These are phyloP conservation scores for Lysandra bellargus DNA, from an alignment of 2,888 invertebrate species.

Conservation along the genomic window DNA sequence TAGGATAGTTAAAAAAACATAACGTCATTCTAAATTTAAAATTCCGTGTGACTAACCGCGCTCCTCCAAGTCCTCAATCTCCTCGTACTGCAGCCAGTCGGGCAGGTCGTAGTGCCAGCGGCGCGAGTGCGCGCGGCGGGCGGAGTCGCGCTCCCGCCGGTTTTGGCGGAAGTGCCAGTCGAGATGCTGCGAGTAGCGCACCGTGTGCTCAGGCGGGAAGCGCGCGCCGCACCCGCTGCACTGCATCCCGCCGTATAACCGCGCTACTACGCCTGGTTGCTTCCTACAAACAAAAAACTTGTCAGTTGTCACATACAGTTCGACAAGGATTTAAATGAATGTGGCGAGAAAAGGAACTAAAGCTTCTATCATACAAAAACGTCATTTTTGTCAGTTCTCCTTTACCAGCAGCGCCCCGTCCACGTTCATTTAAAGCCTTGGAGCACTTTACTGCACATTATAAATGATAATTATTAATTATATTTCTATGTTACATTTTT, in stretches of 20 bases:
- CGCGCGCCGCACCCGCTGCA: constrained; percentile 98
- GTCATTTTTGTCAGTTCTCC: too few relatives aligned
- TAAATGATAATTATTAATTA: too few relatives aligned
- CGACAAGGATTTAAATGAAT: too few relatives aligned
- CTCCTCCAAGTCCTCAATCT: constrained; percentile 94
- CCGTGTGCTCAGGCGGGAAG: constrained; percentile 93
- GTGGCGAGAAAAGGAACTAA: too few relatives aligned
- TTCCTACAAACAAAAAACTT: constrained; percentile 68
- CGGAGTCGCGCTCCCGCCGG: constrained; percentile 91
- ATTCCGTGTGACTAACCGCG: constrained; percentile 77
- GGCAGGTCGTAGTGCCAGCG: constrained; percentile 94
- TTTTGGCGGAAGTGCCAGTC: constrained; percentile 99
- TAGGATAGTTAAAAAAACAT: too few relatives aligned
- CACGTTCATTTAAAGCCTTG: too few relatives aligned
- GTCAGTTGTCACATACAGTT: constrained; percentile 70
- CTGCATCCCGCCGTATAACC: constrained; percentile 94
- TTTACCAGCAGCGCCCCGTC: too few relatives aligned
- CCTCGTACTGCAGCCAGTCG: constrained; percentile 97
- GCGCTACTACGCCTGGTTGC: constrained; percentile 85
- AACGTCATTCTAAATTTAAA: too few relatives aligned
- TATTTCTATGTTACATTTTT: too few relatives aligned
- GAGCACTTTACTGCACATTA: too few relatives aligned
- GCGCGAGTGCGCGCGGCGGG: constrained; percentile 89
- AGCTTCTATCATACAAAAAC: too few relatives aligned
- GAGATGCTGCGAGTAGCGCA: constrained; percentile 95